Evolutionary conservation across 2,113 vertebrate species (phyloP), one percentile per base, ranked within the genome.

Genomic region (Petaurus breviceps): DNA sequence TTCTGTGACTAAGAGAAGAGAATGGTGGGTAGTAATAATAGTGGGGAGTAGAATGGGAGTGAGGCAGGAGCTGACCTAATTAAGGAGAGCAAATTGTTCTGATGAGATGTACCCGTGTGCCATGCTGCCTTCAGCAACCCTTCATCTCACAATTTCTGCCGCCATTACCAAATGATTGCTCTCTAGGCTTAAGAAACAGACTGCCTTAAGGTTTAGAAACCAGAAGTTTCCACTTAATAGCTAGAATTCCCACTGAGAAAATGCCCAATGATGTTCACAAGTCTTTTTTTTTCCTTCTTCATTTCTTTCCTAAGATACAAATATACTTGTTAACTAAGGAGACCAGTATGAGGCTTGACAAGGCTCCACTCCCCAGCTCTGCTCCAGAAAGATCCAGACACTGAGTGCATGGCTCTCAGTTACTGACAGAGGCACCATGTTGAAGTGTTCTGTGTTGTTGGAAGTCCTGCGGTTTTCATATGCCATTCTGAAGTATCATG

Each of bases 301-400:
- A 0, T 91, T 90, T 90, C 93, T 95, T 16, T 95, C 89, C 97
- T 96, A 96, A 97, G 89, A 94, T 94, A 90, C 90, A 95, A 95
- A 96, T 52, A 89, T 96, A 95, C 54, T 96, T 93, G 94, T 98
- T 97, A 98, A 96, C 97, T 95, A 95, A 95, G 94, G 93, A 96
- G 91, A 90, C 94, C 57, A 89, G 92, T 93, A 47, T 90, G 91
- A 92, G 7, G 5, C 91, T 89, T 54, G 94, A 95, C 92, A 77
- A 92, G 37, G 51, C 95, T 90, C 96, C 50, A 94, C 94, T 94
- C 57, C 93, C 25, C 91, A 92, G 93, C 77, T 90, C 93, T 94
- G 24, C 97, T 97, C 96, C 50, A 93, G 97, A 98, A 98, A 96
- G 97, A 55, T 94, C 95, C 97, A 97, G 96, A 96, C 94, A 54